Conservation (phyloP, 2,888 invertebrate genomes). For the Agonum fuliginosum region DNA sequence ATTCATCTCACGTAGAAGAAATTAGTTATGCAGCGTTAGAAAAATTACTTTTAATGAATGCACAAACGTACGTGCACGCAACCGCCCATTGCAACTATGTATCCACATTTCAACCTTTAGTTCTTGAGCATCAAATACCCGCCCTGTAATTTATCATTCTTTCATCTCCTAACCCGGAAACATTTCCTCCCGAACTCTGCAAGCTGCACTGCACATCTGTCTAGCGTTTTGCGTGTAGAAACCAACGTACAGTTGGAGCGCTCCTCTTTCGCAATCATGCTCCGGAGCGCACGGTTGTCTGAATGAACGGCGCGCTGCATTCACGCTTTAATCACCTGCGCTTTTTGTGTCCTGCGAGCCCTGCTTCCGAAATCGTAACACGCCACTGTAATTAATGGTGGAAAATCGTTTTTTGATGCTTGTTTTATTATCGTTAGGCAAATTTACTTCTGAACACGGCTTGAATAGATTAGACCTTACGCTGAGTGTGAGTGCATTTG, state of each 20-base stretch:
- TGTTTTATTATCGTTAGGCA: slow-evolving; percentile 53
- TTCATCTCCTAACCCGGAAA: slow-evolving; percentile 18
- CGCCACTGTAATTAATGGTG: slow-evolving; percentile 41
- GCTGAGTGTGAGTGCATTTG: background rate
- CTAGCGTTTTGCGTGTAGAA: background rate
- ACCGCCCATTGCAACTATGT: background rate
- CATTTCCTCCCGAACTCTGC: background rate
- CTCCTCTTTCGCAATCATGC: background rate
- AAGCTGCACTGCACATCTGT: background rate
- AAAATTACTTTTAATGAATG: background rate
- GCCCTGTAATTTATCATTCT: slow-evolving; percentile 31
- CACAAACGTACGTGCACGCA: background rate
- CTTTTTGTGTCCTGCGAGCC: slow-evolving; percentile 28
- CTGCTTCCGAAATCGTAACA: slow-evolving; percentile 30
- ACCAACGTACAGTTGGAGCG: background rate
- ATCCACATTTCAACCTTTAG: slow-evolving; percentile 19
- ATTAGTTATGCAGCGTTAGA: too few relatives aligned
- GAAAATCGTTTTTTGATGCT: slow-evolving; percentile 51
- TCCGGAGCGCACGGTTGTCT: background rate
- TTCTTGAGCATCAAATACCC: slow-evolving; percentile 19
- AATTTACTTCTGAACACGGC: slow-evolving; percentile 35
- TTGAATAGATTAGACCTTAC: slow-evolving; percentile 24
- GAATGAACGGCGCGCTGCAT: slow-evolving; percentile 21
- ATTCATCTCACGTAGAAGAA: too few relatives aligned
- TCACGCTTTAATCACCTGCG: slow-evolving; percentile 40